These are phyloP conservation scores for Plutomurus gul DNA, from an alignment of 1,140 invertebrate species.

Conservation along the genomic window DNA sequence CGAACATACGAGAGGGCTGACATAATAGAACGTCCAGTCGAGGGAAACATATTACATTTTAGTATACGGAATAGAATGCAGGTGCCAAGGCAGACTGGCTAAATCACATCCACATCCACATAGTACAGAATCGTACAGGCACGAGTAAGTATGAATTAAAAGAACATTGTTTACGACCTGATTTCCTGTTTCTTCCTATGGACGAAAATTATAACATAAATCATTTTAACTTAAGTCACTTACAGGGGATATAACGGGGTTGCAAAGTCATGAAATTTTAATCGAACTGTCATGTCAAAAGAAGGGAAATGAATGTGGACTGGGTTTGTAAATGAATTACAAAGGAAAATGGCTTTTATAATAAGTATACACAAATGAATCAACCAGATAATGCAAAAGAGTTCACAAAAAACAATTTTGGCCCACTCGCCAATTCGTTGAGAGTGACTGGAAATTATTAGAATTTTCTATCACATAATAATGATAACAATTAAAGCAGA, in stretches of 20 bases:
- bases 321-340: not conserved
- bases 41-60: too few relatives aligned
- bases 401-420: too few relatives aligned
- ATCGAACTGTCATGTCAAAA: constrained; percentile 32
- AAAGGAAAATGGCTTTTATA: too few relatives aligned
- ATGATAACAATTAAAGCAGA: not conserved
- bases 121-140: not conserved
- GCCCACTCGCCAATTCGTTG: too few relatives aligned
- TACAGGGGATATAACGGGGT: not conserved
- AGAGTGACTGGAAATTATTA: not conserved
- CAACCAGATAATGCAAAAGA: not conserved
- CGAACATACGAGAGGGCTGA: constrained; percentile 39
- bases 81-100: too few relatives aligned
- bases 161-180: not conserved
- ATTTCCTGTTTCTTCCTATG: not conserved
- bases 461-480: too few relatives aligned
- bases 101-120: not conserved
- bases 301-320: constrained; percentile 12
- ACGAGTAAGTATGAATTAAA: not conserved
- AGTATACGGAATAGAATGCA: too few relatives aligned
- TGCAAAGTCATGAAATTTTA: not conserved
- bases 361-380: too few relatives aligned
- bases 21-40: not conserved
- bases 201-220: constrained; percentile 6
- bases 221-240: not conserved